These are phyloP conservation scores for Malurus cyaneus DNA, from an alignment of 2,113 vertebrate genomes.

Conservation along the genomic window DNA sequence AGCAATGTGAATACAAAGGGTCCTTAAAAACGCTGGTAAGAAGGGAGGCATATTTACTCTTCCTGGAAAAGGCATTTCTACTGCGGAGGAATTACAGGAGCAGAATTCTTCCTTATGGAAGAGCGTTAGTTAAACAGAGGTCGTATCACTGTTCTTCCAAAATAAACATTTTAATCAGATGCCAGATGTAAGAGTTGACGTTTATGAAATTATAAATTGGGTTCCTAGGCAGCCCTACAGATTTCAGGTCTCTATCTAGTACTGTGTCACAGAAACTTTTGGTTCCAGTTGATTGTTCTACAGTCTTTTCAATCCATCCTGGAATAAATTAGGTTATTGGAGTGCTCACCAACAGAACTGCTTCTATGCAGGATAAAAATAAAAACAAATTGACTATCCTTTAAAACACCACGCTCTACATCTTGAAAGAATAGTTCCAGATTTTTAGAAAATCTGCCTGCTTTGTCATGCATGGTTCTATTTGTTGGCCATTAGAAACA, in stretches of 20 bases:
- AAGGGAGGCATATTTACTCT: neutral
- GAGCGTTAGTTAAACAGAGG: neutral
- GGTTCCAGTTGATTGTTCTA: neutral
- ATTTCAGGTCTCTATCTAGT: neutral
- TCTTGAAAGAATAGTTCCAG: neutral
- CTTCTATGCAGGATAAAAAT: neutral
- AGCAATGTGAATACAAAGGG: neutral
- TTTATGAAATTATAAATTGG: neutral
- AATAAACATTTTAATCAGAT: neutral
- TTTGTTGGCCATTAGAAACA: neutral
- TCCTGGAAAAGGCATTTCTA: neutral
- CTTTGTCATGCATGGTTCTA: neutral
- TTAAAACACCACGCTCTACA: neutral
- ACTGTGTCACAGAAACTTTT: neutral
- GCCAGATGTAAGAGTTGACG: neutral
- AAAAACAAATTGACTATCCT: neutral
- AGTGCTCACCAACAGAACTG: neutral
- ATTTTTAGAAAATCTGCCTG: neutral
- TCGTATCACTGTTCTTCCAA: neutral
- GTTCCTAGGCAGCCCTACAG: neutral
- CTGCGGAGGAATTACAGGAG: neutral
- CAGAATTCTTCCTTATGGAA: neutral
- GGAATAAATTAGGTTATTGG: neutral
- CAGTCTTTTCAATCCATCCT: neutral
- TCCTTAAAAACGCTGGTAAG: neutral